Evolutionary conservation across 2,888 invertebrate genomes (phyloP).

Genomic region (Leptinotarsa juncta): DNA sequence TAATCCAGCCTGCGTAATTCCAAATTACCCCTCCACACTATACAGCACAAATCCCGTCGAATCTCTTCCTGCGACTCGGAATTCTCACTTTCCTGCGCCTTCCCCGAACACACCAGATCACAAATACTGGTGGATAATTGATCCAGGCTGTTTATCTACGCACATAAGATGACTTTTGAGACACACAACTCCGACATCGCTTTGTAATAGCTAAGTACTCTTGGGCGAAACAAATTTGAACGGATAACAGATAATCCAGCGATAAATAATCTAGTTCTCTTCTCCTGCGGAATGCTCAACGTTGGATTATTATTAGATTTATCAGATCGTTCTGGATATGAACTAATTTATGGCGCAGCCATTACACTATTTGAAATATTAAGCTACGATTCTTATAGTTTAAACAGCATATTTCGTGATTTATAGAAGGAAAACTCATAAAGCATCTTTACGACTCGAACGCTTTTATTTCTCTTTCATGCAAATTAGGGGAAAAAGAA

Average conservation of each 20-base stretch:
- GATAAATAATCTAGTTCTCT: constrained; percentile 27
- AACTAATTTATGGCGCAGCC: constrained; percentile 33
- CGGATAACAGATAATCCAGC: constrained; percentile 33
- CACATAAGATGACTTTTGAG: background rate
- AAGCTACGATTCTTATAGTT: constrained; percentile 35
- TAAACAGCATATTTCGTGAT: constrained; percentile 36
- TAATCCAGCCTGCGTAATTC: too few species aligned
- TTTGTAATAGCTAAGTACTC: constrained; percentile 36
- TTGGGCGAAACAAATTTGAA: constrained; percentile 33
- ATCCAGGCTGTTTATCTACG: constrained; percentile 7
- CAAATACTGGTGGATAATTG: constrained; percentile 12
- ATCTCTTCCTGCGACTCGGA: background rate
- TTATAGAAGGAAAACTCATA: constrained; percentile 33
- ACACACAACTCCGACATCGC: constrained; percentile 17
- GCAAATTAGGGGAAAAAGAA: constrained; percentile 23
- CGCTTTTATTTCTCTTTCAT: constrained; percentile 35
- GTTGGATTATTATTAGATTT: constrained; percentile 38
- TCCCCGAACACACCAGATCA: background rate
- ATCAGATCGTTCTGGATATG: constrained; percentile 32
- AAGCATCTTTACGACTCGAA: constrained; percentile 32
- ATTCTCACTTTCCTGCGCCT: background rate
- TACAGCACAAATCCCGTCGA: background rate
- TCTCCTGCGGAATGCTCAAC: constrained; percentile 20
- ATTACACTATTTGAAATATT: constrained; percentile 36
- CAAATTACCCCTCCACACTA: background rate